phyloP scores from a whole-genome alignment of 2,113 vertebrate species.

The Tamias sibiricus region DNA sequence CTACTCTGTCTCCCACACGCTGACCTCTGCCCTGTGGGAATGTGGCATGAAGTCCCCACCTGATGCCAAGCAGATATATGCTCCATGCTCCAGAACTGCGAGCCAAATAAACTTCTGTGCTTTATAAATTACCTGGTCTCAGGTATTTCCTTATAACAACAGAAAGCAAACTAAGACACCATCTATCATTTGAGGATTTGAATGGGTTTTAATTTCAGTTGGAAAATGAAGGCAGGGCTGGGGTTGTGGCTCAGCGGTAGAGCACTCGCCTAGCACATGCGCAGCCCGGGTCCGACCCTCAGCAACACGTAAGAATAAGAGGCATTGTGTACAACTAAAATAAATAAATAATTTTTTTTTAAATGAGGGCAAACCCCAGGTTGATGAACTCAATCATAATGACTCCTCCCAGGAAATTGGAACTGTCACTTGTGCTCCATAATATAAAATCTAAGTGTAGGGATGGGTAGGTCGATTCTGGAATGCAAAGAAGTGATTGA shows the following conservation, averaged over 20 bases:
- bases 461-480: not conserved
- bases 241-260: no score
- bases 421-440: not conserved
- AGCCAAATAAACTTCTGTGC: not conserved
- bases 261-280: no score
- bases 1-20: not conserved
- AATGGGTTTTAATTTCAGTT: not conserved
- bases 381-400: not conserved
- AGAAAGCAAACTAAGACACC: not conserved
- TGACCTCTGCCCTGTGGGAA: not conserved
- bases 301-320: no score
- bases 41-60: not conserved
- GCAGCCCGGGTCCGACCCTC: no score
- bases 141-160: not conserved
- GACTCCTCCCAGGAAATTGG: not conserved
- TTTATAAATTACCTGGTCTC: not conserved
- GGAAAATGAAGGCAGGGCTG: slow-evolving; percentile 9
- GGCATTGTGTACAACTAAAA: no score
- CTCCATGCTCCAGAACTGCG: not conserved
- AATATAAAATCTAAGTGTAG: not conserved
- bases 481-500: not conserved
- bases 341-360: no score
- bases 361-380: not conserved
- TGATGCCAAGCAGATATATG: not conserved
- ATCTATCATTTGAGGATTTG: not conserved